Evolutionary conservation across 2,797 vertebrate genomes (phyloP).

Genomic region (Acomys russatus): DNA sequence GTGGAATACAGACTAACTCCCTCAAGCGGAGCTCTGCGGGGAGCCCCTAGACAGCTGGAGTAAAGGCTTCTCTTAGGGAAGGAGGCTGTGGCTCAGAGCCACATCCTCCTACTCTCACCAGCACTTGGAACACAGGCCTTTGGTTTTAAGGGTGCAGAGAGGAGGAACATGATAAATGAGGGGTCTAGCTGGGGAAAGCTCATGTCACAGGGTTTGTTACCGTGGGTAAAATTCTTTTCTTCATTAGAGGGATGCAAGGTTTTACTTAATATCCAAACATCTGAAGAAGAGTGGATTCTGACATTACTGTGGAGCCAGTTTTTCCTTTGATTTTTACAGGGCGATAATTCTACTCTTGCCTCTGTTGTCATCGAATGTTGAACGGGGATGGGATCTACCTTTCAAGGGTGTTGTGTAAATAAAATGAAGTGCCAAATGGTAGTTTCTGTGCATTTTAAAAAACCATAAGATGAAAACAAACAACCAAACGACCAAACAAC

Average conservation of each 20-base stretch:
- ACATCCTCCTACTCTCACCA: no score
- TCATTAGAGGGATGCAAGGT: not conserved
- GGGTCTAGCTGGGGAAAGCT: not conserved
- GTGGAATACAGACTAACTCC: not conserved
- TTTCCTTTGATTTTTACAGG: not conserved
- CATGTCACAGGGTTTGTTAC: not conserved
- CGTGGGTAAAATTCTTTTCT: not conserved
- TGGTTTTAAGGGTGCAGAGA: not conserved
- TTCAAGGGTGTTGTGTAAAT: not conserved
- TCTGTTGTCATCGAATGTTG: not conserved
- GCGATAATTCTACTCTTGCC: not conserved
- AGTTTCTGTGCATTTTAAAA: not conserved
- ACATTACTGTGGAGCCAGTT: not conserved
- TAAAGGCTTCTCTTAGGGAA: not conserved
- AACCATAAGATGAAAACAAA: not conserved
- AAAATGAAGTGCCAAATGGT: conserved; percentile 6
- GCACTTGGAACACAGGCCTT: not conserved
- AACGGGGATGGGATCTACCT: not conserved
- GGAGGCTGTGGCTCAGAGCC: not conserved
- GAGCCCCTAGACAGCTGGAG: not conserved
- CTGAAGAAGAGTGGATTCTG: not conserved
- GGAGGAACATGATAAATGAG: not conserved
- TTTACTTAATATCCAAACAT: not conserved
- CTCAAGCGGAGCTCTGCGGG: not conserved
- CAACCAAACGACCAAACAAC: not conserved